Evolutionary conservation across 2,113 vertebrate species (phyloP), one percentile per base, ranked within the genome.

Genomic region (Pardalotus punctatus): DNA sequence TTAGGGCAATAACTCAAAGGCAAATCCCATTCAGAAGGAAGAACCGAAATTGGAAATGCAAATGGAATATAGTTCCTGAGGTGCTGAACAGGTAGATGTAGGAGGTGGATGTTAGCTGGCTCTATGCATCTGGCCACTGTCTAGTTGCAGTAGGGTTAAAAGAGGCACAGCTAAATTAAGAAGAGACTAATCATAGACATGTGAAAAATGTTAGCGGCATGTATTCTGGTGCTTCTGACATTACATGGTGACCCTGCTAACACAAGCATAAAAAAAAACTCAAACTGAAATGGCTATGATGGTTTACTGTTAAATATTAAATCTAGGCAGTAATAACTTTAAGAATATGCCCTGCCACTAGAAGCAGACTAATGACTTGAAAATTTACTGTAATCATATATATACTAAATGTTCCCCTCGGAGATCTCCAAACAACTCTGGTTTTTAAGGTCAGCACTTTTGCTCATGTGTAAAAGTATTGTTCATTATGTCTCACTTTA

Each of bases 141-240:
- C 16, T 71, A 42, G 43, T 64, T 66, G 60, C 43, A 70, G 31
- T 24, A 73, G 48, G 56, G 90, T 92, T 95, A 94, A 95, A 77
- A 69, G 76, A 76, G 51, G 19, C 62, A 54, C 18, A 64, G 81
- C 92, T 97, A 95, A 95, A 94, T 96, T 93, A 87, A 91, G 94
- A 62, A 61, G 58, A 58, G 40, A 36, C 85, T 88, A 86, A 90
- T 93, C 60, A 51, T 2, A 83, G 85, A 81, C 23, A 90, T 4
- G 14, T 93, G 67, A 93, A 95, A 96, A 95, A 92, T 78, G 90
- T 92, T 93, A 93, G 65, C 85, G 81, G 88, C 54, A 6, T 71
- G 81, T 93, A 81, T 95, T 88, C 87, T 93, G 71, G 60, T 79
- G 78, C 82, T 77, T 88, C 81, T 73, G 83, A n/a, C 7, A 10